Conservation (phyloP, 2,888 invertebrate genomes). For the Cephus rjabovi region DNA sequence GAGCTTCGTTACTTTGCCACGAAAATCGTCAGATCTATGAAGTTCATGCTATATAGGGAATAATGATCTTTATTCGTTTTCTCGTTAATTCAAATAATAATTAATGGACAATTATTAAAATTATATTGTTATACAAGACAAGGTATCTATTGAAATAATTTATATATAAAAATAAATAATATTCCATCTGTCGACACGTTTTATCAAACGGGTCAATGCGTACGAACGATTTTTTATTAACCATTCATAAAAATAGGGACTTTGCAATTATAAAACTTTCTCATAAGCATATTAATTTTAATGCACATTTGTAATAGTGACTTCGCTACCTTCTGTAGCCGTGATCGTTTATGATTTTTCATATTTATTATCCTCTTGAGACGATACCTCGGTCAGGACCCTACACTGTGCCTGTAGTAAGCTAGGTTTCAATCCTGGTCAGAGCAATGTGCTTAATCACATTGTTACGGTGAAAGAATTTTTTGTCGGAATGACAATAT, state of each 20-base stretch:
- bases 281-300: too few relatives aligned
- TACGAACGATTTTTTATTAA: too few relatives aligned
- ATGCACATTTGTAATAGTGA: background rate
- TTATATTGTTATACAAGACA: too few relatives aligned
- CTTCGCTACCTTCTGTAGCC: constrained; percentile 34
- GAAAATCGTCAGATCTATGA: background rate
- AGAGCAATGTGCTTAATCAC: constrained; percentile 26
- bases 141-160: too few relatives aligned
- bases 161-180: too few relatives aligned
- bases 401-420: constrained; percentile 17
- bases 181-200: too few relatives aligned
- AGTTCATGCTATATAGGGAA: background rate
- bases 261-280: too few relatives aligned
- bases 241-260: too few relatives aligned
- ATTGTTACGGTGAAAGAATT: constrained; percentile 54
- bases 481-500: constrained; percentile 27
- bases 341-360: background rate
- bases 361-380: background rate
- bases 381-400: background rate
- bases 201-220: too few relatives aligned
- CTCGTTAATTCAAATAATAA: background rate
- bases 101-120: background rate
- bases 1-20: background rate
- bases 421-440: constrained; percentile 21
- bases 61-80: background rate